Percentiles rank a stretch among this genome's conserved stretches.
Conservation (phyloP, 1,140 invertebrate species). For the Bactericera cockerelli region DNA sequence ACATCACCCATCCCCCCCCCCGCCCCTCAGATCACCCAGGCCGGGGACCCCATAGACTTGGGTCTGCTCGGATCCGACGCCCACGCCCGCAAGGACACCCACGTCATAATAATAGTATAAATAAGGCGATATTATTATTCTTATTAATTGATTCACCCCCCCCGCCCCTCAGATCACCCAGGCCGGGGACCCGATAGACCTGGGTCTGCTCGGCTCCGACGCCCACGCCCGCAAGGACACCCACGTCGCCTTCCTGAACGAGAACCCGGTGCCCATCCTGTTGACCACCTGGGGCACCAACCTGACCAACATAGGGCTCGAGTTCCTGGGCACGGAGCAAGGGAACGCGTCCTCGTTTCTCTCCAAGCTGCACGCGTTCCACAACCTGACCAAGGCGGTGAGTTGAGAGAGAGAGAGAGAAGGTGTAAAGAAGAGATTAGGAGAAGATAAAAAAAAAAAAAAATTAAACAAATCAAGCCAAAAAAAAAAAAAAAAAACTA, state of each 20-base stretch:
- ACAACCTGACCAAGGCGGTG: conserved; percentile 33
- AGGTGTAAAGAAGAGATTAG: too few species aligned
- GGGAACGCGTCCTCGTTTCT: conserved; percentile 36
- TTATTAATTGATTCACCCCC: too few species aligned
- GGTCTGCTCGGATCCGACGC: conserved; percentile 53
- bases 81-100: conserved; percentile 46
- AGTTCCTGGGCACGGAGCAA: conserved; percentile 50
- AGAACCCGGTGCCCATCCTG: conserved; percentile 55
- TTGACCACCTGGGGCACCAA: conserved; percentile 49
- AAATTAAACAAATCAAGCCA: too few species aligned
- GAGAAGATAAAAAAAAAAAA: too few species aligned
- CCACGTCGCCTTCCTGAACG: conserved; percentile 55
- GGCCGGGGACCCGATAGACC: conserved; percentile 36
- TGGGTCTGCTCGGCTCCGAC: conserved; percentile 55
- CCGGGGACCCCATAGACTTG: conserved; percentile 40
- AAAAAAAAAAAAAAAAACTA: too few species aligned
- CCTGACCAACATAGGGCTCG: conserved; percentile 44
- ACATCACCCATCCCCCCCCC: too few species aligned
- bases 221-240: conserved; percentile 46
- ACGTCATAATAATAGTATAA: too few species aligned
- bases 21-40: conserved; percentile 7
- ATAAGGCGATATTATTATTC: too few species aligned
- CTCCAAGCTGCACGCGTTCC: conserved; percentile 32
- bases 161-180: conserved; percentile 6
- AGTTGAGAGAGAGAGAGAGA: too few species aligned